These are phyloP conservation scores for Smutsia temminckii DNA, from an alignment of 2,797 vertebrate genomes.

Conservation along the genomic window DNA sequence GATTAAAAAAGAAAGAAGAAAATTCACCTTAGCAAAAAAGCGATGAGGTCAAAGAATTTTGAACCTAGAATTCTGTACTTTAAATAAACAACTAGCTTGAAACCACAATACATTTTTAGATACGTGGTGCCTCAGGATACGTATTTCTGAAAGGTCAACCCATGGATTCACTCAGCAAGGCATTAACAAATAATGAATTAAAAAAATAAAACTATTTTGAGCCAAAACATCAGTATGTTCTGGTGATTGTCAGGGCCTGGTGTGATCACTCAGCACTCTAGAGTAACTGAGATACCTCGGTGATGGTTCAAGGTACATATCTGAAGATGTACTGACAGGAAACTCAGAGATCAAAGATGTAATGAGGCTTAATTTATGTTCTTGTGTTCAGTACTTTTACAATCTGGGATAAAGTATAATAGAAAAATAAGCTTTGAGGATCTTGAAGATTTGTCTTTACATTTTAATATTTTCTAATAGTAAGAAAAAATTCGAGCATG, in stretches of 20 bases:
- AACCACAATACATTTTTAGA: neutral
- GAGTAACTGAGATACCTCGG: neutral
- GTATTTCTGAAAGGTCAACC: neutral
- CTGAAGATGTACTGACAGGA: neutral
- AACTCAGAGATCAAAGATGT: neutral
- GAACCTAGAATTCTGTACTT: neutral
- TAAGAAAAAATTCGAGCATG: neutral
- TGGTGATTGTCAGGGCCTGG: neutral
- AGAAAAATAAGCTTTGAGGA: neutral
- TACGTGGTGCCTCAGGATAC: neutral
- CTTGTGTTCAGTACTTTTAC: neutral
- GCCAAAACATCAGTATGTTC: neutral
- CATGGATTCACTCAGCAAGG: neutral
- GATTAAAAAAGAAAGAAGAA: neutral
- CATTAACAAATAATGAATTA: neutral
- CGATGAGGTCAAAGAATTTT: neutral
- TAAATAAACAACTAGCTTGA: neutral
- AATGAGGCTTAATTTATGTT: neutral
- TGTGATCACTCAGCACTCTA: neutral
- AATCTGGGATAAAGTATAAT: neutral
- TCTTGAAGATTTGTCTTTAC: neutral
- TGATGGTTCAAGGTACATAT: neutral
- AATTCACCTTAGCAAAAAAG: neutral
- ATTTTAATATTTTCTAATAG: neutral
- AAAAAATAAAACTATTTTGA: neutral